Evolutionary conservation across 1,140 invertebrate genomes (phyloP).

Genomic region (Bombus sylvicola): DNA sequence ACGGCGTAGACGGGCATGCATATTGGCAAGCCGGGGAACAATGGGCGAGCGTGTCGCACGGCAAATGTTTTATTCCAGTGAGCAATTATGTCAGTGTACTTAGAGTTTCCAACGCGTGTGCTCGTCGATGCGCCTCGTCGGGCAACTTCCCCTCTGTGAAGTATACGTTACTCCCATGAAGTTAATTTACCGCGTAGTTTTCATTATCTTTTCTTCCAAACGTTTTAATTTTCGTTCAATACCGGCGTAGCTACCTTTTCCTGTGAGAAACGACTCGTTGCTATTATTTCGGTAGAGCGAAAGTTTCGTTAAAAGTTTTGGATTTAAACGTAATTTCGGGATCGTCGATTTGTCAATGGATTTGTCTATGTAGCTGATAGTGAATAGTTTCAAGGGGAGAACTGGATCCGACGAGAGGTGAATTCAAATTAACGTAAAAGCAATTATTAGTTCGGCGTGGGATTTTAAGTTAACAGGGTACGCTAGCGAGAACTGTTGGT

Average conservation of each 20-base stretch:
- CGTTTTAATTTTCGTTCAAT: no score
- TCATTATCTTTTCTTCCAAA: no score
- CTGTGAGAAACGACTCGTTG: neutral
- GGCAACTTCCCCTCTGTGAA: conserved; percentile 15
- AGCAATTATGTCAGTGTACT: conserved; percentile 47
- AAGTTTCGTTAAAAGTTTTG: neutral
- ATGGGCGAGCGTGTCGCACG: conserved; percentile 51
- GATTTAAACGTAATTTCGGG: neutral
- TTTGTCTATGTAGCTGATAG: neutral
- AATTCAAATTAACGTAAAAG: conserved; percentile 32
- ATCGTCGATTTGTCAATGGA: neutral
- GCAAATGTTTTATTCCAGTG: conserved; percentile 47
- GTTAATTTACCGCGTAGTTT: neutral
- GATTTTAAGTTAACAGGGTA: conserved; percentile 30
- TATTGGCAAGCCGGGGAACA: conserved; percentile 49
- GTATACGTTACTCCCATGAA: neutral
- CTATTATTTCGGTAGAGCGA: neutral
- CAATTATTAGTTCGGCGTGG: conserved; percentile 24
- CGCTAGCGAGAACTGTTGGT: conserved; percentile 9
- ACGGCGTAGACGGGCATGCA: conserved; percentile 25
- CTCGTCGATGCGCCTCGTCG: neutral
- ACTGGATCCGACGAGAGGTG: neutral
- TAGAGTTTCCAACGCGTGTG: conserved; percentile 33
- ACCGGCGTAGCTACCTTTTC: neutral
- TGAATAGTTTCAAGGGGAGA: neutral